Evolutionary conservation across 2,113 vertebrate species (phyloP).

Genomic region (Alaudala cheleensis): DNA sequence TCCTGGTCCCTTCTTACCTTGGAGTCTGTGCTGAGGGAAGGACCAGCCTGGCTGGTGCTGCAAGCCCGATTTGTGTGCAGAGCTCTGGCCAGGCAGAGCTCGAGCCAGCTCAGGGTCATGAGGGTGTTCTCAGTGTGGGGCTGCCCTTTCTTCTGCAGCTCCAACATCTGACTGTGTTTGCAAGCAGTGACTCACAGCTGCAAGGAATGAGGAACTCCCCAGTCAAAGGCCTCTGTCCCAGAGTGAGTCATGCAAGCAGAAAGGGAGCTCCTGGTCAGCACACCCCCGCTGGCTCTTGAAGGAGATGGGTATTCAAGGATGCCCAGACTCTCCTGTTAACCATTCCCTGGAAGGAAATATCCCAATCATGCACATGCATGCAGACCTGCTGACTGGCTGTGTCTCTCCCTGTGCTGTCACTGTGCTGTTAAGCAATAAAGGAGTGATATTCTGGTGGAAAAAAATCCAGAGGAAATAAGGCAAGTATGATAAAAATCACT

Average conservation of each 20-base stretch:
- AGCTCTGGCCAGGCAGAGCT: neutral
- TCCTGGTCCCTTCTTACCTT: neutral
- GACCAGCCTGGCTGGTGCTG: neutral
- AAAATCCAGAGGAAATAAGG: neutral
- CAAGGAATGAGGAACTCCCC: constrained; percentile 2
- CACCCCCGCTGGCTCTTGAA: neutral
- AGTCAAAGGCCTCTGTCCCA: neutral
- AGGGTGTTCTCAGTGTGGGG: neutral
- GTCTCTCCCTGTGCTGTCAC: neutral
- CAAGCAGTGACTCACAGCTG: neutral
- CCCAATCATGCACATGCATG: neutral
- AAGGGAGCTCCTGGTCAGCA: neutral
- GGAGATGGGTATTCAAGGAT: neutral
- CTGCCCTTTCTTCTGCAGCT: neutral
- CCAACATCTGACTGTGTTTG: neutral
- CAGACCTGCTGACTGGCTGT: rapidly evolving
- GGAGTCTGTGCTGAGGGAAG: neutral
- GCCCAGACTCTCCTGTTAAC: neutral
- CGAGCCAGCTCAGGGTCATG: neutral
- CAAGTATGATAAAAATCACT: neutral
- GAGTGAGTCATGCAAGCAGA: neutral
- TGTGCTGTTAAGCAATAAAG: neutral
- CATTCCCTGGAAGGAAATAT: neutral
- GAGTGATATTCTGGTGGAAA: neutral
- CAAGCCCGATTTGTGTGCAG: rapidly evolving